Conservation (phyloP, 2,888 invertebrate genomes). For the Aphidoletes aphidimyza region DNA sequence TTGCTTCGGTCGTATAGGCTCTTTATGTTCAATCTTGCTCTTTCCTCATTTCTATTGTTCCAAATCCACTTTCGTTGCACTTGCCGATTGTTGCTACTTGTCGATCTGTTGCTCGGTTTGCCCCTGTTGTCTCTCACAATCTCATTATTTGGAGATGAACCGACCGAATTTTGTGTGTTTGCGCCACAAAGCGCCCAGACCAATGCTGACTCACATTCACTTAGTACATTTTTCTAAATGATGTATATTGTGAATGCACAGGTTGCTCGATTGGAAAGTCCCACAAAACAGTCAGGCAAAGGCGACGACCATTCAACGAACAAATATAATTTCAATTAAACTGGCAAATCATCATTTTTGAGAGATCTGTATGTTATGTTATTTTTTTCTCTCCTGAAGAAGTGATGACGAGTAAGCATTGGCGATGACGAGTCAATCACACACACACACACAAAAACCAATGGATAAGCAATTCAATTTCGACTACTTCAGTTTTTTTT, state of each 20-base stretch:
- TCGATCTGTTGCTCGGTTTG: not conserved
- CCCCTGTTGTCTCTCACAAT: not conserved
- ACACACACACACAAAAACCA: not conserved
- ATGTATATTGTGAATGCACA: conserved; percentile 33
- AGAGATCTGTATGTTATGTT: conserved; percentile 39
- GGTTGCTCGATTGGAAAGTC: no score
- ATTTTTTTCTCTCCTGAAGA: no score
- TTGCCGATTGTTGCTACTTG: not conserved
- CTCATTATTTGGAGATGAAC: conserved; percentile 25
- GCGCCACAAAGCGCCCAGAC: not conserved
- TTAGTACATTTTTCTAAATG: no score
- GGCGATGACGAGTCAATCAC: conserved; percentile 34
- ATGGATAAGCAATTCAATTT: conserved; percentile 35
- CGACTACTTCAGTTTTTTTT: conserved; percentile 53
- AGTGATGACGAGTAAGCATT: no score
- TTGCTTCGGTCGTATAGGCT: not conserved
- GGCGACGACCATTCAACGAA: no score
- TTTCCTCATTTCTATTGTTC: not conserved
- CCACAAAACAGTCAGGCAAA: not conserved
- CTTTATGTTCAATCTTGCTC: not conserved
- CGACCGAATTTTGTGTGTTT: not conserved
- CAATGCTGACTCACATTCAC: not conserved
- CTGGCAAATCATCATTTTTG: conserved; percentile 40
- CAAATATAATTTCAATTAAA: not conserved
- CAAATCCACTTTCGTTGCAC: not conserved